Base-by-base conservation (phyloP, 2,888 invertebrate genomes). In the Cotesia congregata region DNA sequence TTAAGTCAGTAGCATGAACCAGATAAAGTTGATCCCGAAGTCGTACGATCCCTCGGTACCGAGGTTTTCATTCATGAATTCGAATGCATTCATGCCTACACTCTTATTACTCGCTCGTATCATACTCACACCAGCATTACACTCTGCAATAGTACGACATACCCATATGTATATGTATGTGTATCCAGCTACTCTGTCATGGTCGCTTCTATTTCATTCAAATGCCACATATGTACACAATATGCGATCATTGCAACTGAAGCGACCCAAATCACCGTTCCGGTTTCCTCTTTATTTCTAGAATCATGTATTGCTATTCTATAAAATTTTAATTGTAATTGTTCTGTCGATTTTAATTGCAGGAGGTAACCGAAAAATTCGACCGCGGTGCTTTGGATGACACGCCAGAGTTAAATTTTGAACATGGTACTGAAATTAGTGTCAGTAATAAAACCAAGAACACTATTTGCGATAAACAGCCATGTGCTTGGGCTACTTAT, bases 401-500 rank as follows among this genome's bases (percentile, higher is more conserved):
- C 38, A 78, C 77, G 5, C 77, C 77, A 0, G 83, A 81, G 40
- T 62, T 83, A 12, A 83, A 85, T 39, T 81, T 79, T 50, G 41
- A 62, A n/a, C 83, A 83, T 5, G 82, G 81, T 4, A 82, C 82
- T n/a, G 82, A 85, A 30, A 78, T 78, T 17, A 78, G 79, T 7
- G 80, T 69, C n/a, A 7, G 3, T 50, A 77, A 79, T n/a, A 77
- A 71, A 60, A 62, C 50, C 9, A n/a, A 75, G 7, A 68, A 50
- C 20, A 76, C 83, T 76, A 79, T 78, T 64, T 91, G 91, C 79
- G 85, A 87, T 67, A 84, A 81, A 40, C 89, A 89, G 62, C 92
- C 93, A 1, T 93, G 93, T 82, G 93, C 93, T 65, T 93, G 93
- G 93, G 92, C 91, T 40, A 91, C 93, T 1, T 93, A 93, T 83